phyloP scores from a whole-genome alignment of 2,113 vertebrate species.

The Rhineura floridana region DNA sequence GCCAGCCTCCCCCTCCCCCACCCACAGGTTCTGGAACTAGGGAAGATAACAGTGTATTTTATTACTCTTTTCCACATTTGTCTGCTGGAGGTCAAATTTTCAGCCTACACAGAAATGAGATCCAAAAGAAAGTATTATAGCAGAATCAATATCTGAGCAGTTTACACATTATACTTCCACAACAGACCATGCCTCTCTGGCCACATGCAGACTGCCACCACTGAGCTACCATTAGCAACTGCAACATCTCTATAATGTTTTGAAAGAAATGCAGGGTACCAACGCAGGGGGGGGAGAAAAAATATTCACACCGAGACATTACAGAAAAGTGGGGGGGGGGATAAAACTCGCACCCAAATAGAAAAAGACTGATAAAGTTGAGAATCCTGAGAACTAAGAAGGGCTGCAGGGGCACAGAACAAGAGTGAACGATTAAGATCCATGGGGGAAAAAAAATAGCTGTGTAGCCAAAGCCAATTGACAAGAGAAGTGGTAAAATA shows the following conservation, averaged over 20 bases:
- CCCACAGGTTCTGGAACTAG: neutral
- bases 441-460: neutral
- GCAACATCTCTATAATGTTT: neutral
- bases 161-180: neutral
- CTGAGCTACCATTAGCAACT: neutral
- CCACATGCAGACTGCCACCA: neutral
- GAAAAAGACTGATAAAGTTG: neutral
- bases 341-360: neutral
- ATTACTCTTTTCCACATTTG: neutral
- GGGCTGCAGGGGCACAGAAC: neutral
- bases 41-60: no score
- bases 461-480: neutral
- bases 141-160: neutral
- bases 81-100: neutral
- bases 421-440: neutral
- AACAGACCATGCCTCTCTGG: neutral
- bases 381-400: neutral
- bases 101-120: neutral
- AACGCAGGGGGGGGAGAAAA: no score
- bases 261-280: neutral
- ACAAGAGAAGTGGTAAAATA: neutral
- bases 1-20: no score
- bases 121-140: neutral
- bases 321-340: neutral
- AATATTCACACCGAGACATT: neutral